Conservation (phyloP, 1,140 invertebrate species). For the Scaptomyza montana region DNA sequence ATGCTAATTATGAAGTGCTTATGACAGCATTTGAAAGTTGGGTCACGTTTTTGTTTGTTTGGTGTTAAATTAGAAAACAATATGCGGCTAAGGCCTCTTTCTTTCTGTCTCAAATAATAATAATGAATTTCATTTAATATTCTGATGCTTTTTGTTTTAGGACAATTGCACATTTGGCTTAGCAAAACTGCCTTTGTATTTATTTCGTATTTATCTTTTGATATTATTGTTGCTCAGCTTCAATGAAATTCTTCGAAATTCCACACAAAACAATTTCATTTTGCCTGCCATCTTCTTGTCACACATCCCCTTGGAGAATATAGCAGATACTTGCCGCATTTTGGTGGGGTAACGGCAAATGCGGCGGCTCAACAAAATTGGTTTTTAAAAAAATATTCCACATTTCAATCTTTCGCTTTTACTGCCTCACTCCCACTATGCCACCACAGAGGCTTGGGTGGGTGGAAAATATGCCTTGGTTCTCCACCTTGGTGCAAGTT, state of each 20-base stretch:
- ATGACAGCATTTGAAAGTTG: conserved; percentile 57
- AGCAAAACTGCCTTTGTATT: conserved; percentile 17
- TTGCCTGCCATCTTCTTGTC: conserved; percentile 10
- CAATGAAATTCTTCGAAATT: conserved; percentile 70
- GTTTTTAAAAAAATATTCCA: conserved; percentile 82
- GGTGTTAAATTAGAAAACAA: conserved; percentile 29
- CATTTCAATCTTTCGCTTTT: conserved; percentile 72
- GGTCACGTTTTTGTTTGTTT: conserved; percentile 20
- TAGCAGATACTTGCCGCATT: conserved; percentile 11
- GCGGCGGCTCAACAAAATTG: conserved; percentile 72
- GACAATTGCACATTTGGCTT: neutral
- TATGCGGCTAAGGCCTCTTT: neutral
- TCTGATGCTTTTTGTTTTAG: neutral
- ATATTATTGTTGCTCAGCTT: conserved; percentile 37
- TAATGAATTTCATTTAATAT: neutral
- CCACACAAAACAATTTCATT: conserved; percentile 71
- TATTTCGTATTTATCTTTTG: conserved; percentile 33
- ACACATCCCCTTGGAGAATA: neutral
- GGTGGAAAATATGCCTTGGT: neutral
- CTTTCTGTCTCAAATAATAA: neutral
- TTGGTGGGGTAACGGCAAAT: neutral
- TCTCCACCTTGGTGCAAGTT: conserved; percentile 62
- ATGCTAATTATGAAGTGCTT: conserved; percentile 69
- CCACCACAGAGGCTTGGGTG: neutral
- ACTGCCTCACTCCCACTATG: neutral